These are phyloP conservation scores for Amaurobius ferox DNA, from an alignment of 2,888 invertebrate genomes.

Conservation along the genomic window DNA sequence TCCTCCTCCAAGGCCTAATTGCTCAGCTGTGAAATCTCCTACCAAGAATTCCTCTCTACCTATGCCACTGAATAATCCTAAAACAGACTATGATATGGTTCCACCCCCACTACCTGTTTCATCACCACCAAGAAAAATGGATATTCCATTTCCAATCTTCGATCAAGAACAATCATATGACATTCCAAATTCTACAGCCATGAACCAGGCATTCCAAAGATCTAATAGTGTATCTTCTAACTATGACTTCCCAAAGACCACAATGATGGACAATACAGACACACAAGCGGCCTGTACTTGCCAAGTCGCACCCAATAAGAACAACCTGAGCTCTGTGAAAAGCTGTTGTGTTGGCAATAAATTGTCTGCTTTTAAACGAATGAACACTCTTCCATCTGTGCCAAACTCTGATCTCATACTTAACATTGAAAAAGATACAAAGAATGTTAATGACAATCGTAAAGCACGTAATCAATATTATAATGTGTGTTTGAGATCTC, in stretches of 20 bases:
- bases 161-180: slow-evolving; percentile 42
- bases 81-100: slow-evolving; percentile 51
- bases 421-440: not conserved
- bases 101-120: slow-evolving; percentile 56
- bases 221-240: slow-evolving; percentile 30
- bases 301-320: slow-evolving; percentile 19
- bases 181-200: slow-evolving; percentile 25
- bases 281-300: slow-evolving; percentile 32
- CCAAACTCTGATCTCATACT: slow-evolving; percentile 37
- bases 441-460: slow-evolving; percentile 22
- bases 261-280: slow-evolving; percentile 26
- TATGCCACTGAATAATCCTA: slow-evolving; percentile 12
- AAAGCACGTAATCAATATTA: slow-evolving; percentile 33
- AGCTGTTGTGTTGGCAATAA: slow-evolving; percentile 49
- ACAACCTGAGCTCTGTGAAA: slow-evolving; percentile 45
- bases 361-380: slow-evolving; percentile 24
- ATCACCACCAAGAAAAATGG: slow-evolving; percentile 31
- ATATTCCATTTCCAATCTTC: not conserved
- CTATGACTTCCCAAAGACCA: slow-evolving; percentile 51
- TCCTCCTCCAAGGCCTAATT: slow-evolving; percentile 49
- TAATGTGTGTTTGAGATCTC: slow-evolving; percentile 33
- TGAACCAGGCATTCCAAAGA: slow-evolving; percentile 17
- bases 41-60: not conserved
- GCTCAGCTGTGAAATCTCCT: not conserved
- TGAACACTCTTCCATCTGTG: slow-evolving; percentile 33